Percentiles rank a stretch among this genome's conserved stretches.
Evolutionary conservation across 1,140 invertebrate genomes (phyloP).

Genomic region (Camponotus vicinus): DNA sequence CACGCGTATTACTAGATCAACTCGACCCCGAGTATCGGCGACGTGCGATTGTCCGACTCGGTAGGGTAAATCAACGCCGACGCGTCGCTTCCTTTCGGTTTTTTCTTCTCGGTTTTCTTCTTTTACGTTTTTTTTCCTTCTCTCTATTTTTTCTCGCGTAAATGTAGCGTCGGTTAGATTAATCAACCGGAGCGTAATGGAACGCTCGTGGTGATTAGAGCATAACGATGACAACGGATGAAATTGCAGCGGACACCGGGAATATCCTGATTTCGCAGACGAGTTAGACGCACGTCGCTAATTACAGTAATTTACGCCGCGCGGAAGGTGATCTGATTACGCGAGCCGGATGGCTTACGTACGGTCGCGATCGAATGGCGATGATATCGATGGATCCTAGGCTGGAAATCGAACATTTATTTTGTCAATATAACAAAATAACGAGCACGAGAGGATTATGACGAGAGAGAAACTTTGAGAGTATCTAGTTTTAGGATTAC

Average conservation of each 20-base stretch:
- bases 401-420: slow-evolving; percentile 66
- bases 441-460: background rate
- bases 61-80: slow-evolving; percentile 22
- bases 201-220: slow-evolving; percentile 48
- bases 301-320: slow-evolving; percentile 57
- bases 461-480: slow-evolving; percentile 16
- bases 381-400: slow-evolving; percentile 44
- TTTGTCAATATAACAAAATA: background rate
- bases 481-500: slow-evolving; percentile 34
- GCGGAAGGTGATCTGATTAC: slow-evolving; percentile 59
- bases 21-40: background rate
- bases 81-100: slow-evolving; percentile 23
- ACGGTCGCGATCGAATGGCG: background rate
- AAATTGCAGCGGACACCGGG: slow-evolving; percentile 54
- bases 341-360: slow-evolving; percentile 4
- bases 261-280: slow-evolving; percentile 56
- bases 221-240: slow-evolving; percentile 61
- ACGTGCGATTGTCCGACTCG: slow-evolving; percentile 16
- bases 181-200: slow-evolving; percentile 46
- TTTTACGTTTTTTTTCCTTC: background rate
- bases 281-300: slow-evolving; percentile 46
- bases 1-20: slow-evolving; percentile 83
- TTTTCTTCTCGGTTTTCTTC: background rate
- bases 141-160: slow-evolving; percentile 22
- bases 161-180: slow-evolving; percentile 34